Evolutionary conservation across 2,888 invertebrate genomes (phyloP).

Genomic region (Rotaria macrura): DNA sequence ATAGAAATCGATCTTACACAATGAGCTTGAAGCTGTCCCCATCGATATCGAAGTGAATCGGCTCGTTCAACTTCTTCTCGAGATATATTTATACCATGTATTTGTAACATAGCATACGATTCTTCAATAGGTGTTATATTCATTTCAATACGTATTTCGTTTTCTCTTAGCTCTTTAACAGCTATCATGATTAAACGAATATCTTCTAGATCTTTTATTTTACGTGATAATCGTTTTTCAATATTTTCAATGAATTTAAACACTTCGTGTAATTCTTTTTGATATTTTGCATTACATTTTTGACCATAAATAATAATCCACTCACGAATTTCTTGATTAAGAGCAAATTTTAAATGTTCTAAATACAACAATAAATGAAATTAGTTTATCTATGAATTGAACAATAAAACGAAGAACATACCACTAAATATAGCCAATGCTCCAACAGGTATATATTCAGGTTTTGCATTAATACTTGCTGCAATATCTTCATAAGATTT

Average conservation of each 20-base stretch:
- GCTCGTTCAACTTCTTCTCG: constrained; percentile 79
- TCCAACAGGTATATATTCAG: constrained; percentile 48
- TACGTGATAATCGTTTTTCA: constrained; percentile 67
- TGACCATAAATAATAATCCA: constrained; percentile 50
- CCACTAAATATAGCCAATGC: constrained; percentile 46
- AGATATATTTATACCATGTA: constrained; percentile 73
- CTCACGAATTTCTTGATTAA: constrained; percentile 58
- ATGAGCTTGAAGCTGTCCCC: constrained; percentile 61
- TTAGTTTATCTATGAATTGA: neutral
- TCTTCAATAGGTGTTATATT: constrained; percentile 78
- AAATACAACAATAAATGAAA: neutral
- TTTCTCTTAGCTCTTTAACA: constrained; percentile 77
- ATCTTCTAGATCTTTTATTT: constrained; percentile 81
- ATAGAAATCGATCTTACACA: neutral
- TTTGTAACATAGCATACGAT: constrained; percentile 78
- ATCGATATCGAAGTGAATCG: constrained; percentile 76
- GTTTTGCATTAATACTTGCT: constrained; percentile 43
- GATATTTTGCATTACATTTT: constrained; percentile 49
- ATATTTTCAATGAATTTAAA: constrained; percentile 76
- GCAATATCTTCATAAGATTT: constrained; percentile 49
- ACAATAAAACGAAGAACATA: neutral
- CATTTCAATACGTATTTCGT: constrained; percentile 87
- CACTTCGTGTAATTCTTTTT: constrained; percentile 48
- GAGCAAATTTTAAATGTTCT: constrained; percentile 65
- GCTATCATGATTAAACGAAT: constrained; percentile 85